phyloP scores from a whole-genome alignment of 2,888 invertebrate genomes.

The Keiferia lycopersicella region DNA sequence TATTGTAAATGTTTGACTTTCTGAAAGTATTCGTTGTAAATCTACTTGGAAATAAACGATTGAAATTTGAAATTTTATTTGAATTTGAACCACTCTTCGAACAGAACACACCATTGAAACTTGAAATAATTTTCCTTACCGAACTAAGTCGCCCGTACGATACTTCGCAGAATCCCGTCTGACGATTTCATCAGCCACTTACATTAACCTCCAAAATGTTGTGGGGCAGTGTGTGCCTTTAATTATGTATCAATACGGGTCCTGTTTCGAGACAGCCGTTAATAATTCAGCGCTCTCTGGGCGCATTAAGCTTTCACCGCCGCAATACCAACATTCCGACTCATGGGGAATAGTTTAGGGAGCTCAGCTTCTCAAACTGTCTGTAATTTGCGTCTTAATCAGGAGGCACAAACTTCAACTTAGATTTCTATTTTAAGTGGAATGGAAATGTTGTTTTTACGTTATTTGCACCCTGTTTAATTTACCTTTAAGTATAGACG shows the following conservation, averaged over 20 bases:
- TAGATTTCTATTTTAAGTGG: too few relatives aligned
- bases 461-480: too few relatives aligned
- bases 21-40: too few relatives aligned
- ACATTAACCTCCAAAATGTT: constrained; percentile 19
- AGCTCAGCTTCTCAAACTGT: constrained; percentile 1
- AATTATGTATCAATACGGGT: constrained; percentile 27
- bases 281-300: constrained; percentile 30
- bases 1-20: too few relatives aligned
- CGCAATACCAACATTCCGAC: constrained; percentile 23
- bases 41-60: too few relatives aligned
- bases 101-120: neutral
- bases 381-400: too few relatives aligned
- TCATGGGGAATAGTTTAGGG: constrained; percentile 28
- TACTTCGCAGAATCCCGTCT: neutral
- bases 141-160: neutral
- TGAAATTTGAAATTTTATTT: too few relatives aligned
- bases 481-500: too few relatives aligned
- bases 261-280: constrained; percentile 29
- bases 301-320: constrained; percentile 34
- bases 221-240: constrained; percentile 25
- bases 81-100: too few relatives aligned
- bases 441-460: too few relatives aligned
- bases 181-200: neutral
- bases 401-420: too few relatives aligned
- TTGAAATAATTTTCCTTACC: neutral